Conservation (phyloP, 2,888 invertebrate species). For the Eudemis profundana region DNA sequence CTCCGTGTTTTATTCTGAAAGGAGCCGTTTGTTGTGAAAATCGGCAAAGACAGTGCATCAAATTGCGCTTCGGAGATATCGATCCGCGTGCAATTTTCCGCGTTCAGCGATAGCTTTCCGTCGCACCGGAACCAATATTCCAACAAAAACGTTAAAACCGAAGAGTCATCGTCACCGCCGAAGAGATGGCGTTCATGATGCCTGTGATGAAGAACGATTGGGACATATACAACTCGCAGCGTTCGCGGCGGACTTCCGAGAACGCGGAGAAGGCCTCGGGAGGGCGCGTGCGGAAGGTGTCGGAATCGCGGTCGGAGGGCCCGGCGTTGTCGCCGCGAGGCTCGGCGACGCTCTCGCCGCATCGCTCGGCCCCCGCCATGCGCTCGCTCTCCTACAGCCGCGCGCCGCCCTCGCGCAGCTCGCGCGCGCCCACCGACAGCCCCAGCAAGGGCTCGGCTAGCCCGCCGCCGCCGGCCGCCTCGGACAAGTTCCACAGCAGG, state of each 20-base stretch:
- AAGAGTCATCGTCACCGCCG: constrained; percentile 74
- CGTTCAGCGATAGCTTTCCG: constrained; percentile 36
- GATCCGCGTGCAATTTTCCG: constrained; percentile 57
- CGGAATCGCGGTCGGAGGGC: constrained; percentile 91
- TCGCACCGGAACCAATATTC: constrained; percentile 57
- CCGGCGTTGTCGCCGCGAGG: constrained; percentile 89
- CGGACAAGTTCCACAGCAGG: constrained; percentile 92
- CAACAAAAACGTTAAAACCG: constrained; percentile 77
- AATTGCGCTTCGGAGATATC: constrained; percentile 52
- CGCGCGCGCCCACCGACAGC: constrained; percentile 85
- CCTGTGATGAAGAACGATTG: constrained; percentile 97
- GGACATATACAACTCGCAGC: constrained; percentile 95
- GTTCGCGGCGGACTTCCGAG: constrained; percentile 91
- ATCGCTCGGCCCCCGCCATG: constrained; percentile 88
- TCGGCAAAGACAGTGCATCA: constrained; percentile 16
- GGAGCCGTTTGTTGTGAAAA: constrained; percentile 29
- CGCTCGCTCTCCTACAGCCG: constrained; percentile 84
- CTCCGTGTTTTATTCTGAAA: constrained; percentile 21
- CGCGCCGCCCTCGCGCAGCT: constrained; percentile 85
- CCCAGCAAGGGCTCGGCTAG: constrained; percentile 88
- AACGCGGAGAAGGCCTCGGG: constrained; percentile 82
- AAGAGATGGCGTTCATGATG: constrained; percentile 97
- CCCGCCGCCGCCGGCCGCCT: constrained; percentile 82
- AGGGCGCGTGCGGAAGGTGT: constrained; percentile 88
- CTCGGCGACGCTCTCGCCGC: constrained; percentile 83